Evolutionary conservation across 2,888 invertebrate genomes (phyloP).

Genomic region (Syrista parreyssii): DNA sequence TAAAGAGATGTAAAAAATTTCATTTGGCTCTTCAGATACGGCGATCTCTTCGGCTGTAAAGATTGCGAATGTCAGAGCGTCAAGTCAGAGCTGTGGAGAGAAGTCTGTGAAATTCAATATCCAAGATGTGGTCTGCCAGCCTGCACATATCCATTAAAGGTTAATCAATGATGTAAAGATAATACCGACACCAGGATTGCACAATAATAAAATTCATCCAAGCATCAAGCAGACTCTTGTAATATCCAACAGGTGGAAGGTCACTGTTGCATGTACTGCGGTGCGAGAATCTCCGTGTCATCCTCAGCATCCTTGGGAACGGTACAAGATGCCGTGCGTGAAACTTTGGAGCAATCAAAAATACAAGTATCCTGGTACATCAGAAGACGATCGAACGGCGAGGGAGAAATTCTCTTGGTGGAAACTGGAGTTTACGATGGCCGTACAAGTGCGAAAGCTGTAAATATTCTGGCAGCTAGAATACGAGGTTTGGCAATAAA

Average conservation of each 20-base stretch:
- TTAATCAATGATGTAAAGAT: conserved; percentile 19
- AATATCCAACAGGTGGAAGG: conserved; percentile 52
- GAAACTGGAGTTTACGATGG: conserved; percentile 49
- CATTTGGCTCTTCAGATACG: conserved; percentile 42
- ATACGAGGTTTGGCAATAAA: background rate
- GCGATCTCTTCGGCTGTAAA: conserved; percentile 25
- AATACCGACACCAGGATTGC: background rate
- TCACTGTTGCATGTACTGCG: conserved; percentile 61
- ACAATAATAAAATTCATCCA: background rate
- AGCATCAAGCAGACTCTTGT: background rate
- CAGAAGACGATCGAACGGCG: conserved; percentile 43
- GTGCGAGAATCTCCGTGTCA: conserved; percentile 47
- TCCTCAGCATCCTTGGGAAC: conserved; percentile 36
- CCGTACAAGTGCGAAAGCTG: conserved; percentile 41
- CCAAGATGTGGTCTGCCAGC: conserved; percentile 44
- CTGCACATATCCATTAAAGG: conserved; percentile 55
- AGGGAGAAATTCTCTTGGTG: conserved; percentile 51
- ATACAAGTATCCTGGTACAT: conserved; percentile 50
- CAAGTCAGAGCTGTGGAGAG: conserved; percentile 41
- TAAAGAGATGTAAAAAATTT: background rate
- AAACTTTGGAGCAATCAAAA: conserved; percentile 38
- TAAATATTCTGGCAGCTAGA: conserved; percentile 18
- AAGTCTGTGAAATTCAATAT: conserved; percentile 53
- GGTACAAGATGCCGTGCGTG: conserved; percentile 36
- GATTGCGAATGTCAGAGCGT: conserved; percentile 50